Evolutionary conservation across 1,140 invertebrate genomes (phyloP), one percentile per base, ranked within the genome.

Genomic region (Cardiocondyla obscurior): DNA sequence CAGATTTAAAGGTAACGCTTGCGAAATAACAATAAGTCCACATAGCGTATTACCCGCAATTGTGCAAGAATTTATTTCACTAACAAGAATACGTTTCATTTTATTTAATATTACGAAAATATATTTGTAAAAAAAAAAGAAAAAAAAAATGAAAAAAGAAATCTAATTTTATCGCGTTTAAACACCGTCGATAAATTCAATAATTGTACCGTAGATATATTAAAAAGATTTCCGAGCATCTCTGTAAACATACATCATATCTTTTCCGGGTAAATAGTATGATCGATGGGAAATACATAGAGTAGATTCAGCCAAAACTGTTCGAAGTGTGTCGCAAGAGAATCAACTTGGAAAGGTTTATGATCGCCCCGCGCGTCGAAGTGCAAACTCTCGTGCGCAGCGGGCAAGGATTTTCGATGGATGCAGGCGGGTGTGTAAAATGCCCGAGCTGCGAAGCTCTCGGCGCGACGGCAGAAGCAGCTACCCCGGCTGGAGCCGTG

Each of bases 321-420:
- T 70, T 73, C n/a, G 12, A 73, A 39, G 19, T 22, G 36, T 25
- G 69, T 73, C 39, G 25, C 39, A 12, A 57, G 65, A 46, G 67
- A 81, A 39, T 81, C 67, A 70, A 57, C 51, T 57, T 25, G 57
- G 16, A 58, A n/a, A 81, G 22, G 51, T 81, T 81, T 67, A 81
- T 57, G 64, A 73, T 73, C 36, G 46, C n/a, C 30, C 8, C 51
- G 28, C 49, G 51, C 39, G 51, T 46, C 64, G 22, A 33, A 51
- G 76, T 3, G 44, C 74, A 1, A 77, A 33, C 44, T 46, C 58
- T 39, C 72, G 33, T 30, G 60, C 30, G n/a, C 19, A 8, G 44
- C 22, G 33, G 25, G 14, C 65, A 39, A 58, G 39, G 53, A 73
- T 81, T 81, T 73, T 28, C 39, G 51, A 57, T 22, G 19, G n/a